Conservation (phyloP, 2,113 vertebrate species). For the Syrrhaptes paradoxus region DNA sequence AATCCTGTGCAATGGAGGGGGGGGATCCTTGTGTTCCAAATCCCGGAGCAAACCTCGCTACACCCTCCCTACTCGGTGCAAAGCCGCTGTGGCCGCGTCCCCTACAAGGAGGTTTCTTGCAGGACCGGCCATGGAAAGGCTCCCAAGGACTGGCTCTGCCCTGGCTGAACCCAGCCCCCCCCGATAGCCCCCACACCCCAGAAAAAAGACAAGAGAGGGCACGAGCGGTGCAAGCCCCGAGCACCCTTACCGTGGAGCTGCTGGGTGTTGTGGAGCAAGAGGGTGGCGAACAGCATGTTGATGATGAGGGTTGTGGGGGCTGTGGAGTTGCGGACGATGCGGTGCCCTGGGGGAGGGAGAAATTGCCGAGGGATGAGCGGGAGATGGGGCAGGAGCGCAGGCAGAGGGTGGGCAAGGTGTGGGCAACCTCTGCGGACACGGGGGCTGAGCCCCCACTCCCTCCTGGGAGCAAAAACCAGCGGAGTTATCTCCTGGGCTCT, state of each 20-base stretch:
- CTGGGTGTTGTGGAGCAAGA: background rate
- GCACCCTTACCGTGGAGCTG: background rate
- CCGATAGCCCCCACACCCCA: background rate
- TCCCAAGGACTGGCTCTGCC: background rate
- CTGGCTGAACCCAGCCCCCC: background rate
- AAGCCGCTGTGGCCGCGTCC: fast-evolving
- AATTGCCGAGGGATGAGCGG: background rate
- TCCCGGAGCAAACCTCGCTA: background rate
- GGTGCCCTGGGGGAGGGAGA: background rate
- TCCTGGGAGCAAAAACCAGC: background rate
- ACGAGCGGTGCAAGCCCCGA: fast-evolving
- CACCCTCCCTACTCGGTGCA: fast-evolving
- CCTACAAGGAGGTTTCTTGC: background rate
- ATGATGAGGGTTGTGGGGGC: background rate
- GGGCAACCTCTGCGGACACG: no score
- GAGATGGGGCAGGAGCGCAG: fast-evolving
- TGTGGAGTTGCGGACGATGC: fast-evolving
- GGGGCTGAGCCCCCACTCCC: background rate
- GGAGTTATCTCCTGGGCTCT: background rate
- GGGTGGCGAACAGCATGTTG: background rate
- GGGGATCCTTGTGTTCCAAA: background rate
- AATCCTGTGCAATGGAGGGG: fast-evolving
- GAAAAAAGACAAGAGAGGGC: background rate
- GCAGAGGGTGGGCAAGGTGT: background rate
- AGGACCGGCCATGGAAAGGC: background rate